phyloP scores from a whole-genome alignment of 1,140 invertebrate species.

The Hetaerina americana region DNA sequence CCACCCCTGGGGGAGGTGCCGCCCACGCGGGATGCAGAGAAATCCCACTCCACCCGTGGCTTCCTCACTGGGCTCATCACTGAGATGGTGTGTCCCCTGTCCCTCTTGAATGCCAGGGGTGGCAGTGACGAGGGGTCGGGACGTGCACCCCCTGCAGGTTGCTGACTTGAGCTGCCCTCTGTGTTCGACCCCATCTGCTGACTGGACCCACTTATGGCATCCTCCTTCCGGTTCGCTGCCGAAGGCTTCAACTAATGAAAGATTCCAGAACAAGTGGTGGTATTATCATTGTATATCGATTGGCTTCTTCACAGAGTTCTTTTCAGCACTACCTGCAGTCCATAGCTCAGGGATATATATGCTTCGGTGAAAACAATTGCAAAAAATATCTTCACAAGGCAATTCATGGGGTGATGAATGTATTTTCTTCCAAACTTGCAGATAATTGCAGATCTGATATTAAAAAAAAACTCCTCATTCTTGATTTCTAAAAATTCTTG shows the following conservation, averaged over 20 bases:
- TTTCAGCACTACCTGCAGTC: too few relatives aligned
- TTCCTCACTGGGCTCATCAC: slow-evolving; percentile 61
- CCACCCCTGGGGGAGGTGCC: neutral
- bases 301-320: too few relatives aligned
- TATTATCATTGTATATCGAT: too few relatives aligned
- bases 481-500: too few relatives aligned
- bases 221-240: neutral
- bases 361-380: too few relatives aligned
- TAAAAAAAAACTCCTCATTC: too few relatives aligned
- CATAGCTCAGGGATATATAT: too few relatives aligned
- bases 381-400: too few relatives aligned
- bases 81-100: slow-evolving; percentile 70
- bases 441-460: too few relatives aligned
- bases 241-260: neutral
- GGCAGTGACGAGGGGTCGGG: slow-evolving; percentile 20
- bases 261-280: too few relatives aligned
- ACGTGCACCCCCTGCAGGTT: neutral
- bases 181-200: neutral
- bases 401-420: too few relatives aligned
- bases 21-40: slow-evolving; percentile 7
- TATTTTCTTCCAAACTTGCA: too few relatives aligned
- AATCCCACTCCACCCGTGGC: slow-evolving; percentile 22
- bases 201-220: neutral
- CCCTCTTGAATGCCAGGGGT: slow-evolving; percentile 46
- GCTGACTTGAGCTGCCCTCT: neutral